Evolutionary conservation across 2,797 vertebrate species (phyloP).

Genomic region (Holocentrus rufus): DNA sequence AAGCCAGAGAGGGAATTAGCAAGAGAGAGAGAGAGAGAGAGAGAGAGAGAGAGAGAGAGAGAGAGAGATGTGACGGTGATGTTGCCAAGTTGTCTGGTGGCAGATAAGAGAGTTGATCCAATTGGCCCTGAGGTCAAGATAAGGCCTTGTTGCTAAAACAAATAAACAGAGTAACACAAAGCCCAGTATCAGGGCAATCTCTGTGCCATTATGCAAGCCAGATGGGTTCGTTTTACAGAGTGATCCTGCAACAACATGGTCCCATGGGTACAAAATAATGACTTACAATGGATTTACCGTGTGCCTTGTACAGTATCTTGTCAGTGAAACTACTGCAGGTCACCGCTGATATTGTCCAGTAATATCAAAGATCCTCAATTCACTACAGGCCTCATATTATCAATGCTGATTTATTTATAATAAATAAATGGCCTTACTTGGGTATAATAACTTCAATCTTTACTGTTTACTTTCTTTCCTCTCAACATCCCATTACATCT

Average conservation of each 20-base stretch:
- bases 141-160: constrained; percentile 77
- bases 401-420: background rate
- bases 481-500: background rate
- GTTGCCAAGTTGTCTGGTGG: constrained; percentile 62
- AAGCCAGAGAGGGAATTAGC: too few relatives aligned
- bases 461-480: constrained; percentile 7
- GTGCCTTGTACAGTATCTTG: constrained; percentile 36
- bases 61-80: constrained; percentile 32
- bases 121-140: constrained; percentile 68
- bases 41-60: background rate
- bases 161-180: constrained; percentile 76
- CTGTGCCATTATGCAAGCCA: constrained; percentile 70
- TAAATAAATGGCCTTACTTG: constrained; percentile 1
- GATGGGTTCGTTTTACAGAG: constrained; percentile 69
- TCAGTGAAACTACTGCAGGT: background rate
- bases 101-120: constrained; percentile 64
- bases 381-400: background rate
- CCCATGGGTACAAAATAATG: constrained; percentile 44
- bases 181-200: constrained; percentile 74
- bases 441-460: constrained; percentile 4
- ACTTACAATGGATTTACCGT: constrained; percentile 7
- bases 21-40: background rate
- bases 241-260: constrained; percentile 51
- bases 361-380: background rate
- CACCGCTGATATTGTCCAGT: constrained; percentile 26